These are phyloP conservation scores for Rhinichthys klamathensis DNA, from an alignment of 2,113 vertebrate genomes.

Conservation along the genomic window DNA sequence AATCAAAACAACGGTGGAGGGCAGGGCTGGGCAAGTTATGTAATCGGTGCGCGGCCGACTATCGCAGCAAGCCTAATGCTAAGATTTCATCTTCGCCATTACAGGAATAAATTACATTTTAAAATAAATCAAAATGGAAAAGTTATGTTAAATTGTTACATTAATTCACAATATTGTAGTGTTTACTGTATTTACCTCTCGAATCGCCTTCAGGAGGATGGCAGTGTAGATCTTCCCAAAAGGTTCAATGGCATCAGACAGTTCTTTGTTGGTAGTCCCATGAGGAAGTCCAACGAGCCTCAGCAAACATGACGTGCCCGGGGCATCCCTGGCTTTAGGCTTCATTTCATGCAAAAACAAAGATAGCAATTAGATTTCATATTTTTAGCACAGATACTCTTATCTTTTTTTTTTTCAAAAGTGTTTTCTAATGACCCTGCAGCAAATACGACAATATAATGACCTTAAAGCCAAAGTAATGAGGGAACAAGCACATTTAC, in stretches of 20 bases:
- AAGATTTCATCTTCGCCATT: neutral
- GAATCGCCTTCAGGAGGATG: constrained; percentile 75
- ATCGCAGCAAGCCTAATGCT: too few species aligned
- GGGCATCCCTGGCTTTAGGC: constrained; percentile 44
- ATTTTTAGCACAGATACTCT: neutral
- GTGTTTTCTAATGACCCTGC: neutral
- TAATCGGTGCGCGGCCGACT: too few species aligned
- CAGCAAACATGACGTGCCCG: constrained; percentile 51
- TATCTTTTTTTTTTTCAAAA: neutral
- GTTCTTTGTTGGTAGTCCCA: constrained; percentile 75
- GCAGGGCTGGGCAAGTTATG: too few species aligned
- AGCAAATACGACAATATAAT: neutral
- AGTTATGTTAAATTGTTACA: neutral
- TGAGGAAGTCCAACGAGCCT: constrained; percentile 72
- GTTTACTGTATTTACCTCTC: constrained; percentile 67
- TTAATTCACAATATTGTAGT: neutral
- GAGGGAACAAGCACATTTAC: neutral
- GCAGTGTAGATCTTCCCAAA: constrained; percentile 81
- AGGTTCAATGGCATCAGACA: constrained; percentile 76
- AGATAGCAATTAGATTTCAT: neutral
- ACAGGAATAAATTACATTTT: neutral
- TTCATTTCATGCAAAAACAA: constrained; percentile 43
- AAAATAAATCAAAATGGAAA: neutral
- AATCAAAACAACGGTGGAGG: too few species aligned
- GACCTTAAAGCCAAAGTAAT: neutral